Evolutionary conservation across 1,140 invertebrate species (phyloP).

Genomic region (Phortica variegata): DNA sequence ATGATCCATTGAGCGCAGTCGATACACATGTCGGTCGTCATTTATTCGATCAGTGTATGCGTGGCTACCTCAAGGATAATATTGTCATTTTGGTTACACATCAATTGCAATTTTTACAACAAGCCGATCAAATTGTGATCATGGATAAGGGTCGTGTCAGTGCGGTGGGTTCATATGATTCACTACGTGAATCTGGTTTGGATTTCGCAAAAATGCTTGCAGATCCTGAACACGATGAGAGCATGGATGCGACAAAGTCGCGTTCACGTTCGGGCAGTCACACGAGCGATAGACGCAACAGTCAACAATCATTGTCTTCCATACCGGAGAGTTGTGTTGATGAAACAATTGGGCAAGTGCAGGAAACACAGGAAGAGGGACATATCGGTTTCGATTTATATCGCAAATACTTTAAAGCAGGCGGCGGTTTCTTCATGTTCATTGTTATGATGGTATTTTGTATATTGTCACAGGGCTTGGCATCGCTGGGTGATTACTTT

Average conservation of each 20-base stretch:
- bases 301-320: constrained; percentile 57
- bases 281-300: constrained; percentile 49
- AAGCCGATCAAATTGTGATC: constrained; percentile 70
- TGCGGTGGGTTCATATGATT: constrained; percentile 66
- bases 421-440: constrained; percentile 59
- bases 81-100: constrained; percentile 79
- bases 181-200: constrained; percentile 63
- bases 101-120: constrained; percentile 81
- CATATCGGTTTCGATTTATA: constrained; percentile 64
- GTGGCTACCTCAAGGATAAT: constrained; percentile 68
- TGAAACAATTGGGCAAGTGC: constrained; percentile 53
- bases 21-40: constrained; percentile 71
- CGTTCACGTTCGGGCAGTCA: constrained; percentile 37
- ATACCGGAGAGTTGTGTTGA: constrained; percentile 62
- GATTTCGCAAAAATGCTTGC: constrained; percentile 67
- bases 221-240: constrained; percentile 57
- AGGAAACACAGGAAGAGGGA: constrained; percentile 62
- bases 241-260: constrained; percentile 33
- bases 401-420: constrained; percentile 63
- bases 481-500: constrained; percentile 68
- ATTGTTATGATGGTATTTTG: constrained; percentile 57
- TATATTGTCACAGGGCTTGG: constrained; percentile 62
- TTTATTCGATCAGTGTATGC: constrained; percentile 70
- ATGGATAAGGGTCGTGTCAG: constrained; percentile 65
- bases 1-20: constrained; percentile 81